These are phyloP conservation scores for Globicephala melas DNA, from an alignment of 2,113 vertebrate species.

Conservation along the genomic window DNA sequence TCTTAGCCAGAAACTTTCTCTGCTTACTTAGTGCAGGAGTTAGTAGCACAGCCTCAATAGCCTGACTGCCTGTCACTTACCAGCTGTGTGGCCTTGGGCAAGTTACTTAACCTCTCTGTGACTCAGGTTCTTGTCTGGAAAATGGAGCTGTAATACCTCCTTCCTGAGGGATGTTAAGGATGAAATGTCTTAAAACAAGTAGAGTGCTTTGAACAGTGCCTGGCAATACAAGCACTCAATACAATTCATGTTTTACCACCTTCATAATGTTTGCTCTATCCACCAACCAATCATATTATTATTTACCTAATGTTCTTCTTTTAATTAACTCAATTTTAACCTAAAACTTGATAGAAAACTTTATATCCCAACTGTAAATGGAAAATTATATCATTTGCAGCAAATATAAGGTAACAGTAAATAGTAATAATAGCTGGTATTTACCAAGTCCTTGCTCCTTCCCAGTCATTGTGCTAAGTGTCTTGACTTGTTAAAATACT, in stretches of 20 bases:
- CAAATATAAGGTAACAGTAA: background rate
- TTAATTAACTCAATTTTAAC: conserved; percentile 18
- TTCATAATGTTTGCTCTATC: background rate
- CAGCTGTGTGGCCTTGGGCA: background rate
- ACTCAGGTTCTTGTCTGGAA: background rate
- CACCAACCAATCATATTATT: background rate
- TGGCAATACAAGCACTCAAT: background rate
- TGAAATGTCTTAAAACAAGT: background rate
- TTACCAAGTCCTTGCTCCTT: background rate
- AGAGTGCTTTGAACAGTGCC: background rate
- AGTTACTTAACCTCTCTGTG: background rate
- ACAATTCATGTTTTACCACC: background rate
- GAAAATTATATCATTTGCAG: background rate
- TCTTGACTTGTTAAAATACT: background rate
- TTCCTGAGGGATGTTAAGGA: background rate
- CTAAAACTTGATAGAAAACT: conserved; percentile 20
- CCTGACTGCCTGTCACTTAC: background rate
- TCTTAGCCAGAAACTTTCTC: background rate
- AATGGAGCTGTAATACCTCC: background rate
- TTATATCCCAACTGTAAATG: background rate
- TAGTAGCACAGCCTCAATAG: background rate
- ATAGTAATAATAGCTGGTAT: no score
- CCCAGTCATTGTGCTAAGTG: background rate
- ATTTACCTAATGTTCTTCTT: background rate
- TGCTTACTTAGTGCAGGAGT: background rate